Base-by-base conservation (phyloP, 2,797 vertebrate genomes). In the Paramormyrops hopkinsi region DNA sequence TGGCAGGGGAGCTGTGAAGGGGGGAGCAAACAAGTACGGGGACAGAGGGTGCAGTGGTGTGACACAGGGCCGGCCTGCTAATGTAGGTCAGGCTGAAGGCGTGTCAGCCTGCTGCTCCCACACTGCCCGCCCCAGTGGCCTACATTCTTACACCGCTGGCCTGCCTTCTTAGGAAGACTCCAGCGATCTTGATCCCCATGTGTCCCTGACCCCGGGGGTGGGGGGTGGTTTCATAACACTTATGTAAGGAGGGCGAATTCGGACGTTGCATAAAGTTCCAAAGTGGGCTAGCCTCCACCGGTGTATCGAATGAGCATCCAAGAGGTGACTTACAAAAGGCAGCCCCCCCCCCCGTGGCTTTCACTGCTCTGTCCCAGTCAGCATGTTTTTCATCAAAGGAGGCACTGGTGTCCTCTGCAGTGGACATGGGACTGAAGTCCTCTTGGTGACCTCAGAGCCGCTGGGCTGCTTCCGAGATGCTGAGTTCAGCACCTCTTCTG, bases 121-220 rank as follows among this genome's bases (percentile, higher is more conserved):
- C 73, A 44, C 73, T 87, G 22, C n/a, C 62, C 41, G 88, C n/a
- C 88, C 88, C 88, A 86, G 86, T 91, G 88, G 90, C 90, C 89
- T 46, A 90, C 76, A 91, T 91, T 79, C 19, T 44, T 37, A 41
- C 56, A 79, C 85, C 37, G 14, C 46, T 29, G 37, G 50, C 88
- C 76, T 33, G 37, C 89, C 87, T 44, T 90, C 88, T 90, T 86
- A 82, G 79, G 65, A 86, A 82, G 46, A 44, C 56, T 69, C 29
- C 46, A 69, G 56, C 9, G 48, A 85, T 86, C 33, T n/a, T 46
- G 73, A 88, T 56, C 48, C 54, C 69, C 22, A 25, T 33, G 17
- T 33, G 51, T 37, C 89, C 59, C 19, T 86, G 46, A 51, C 48
- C 22, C 29, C 1, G 33, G 29, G 85, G n/a, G 82, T 2, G 54